phyloP scores from a whole-genome alignment of 2,888 invertebrate genomes.

The Heliconius ethilla region DNA sequence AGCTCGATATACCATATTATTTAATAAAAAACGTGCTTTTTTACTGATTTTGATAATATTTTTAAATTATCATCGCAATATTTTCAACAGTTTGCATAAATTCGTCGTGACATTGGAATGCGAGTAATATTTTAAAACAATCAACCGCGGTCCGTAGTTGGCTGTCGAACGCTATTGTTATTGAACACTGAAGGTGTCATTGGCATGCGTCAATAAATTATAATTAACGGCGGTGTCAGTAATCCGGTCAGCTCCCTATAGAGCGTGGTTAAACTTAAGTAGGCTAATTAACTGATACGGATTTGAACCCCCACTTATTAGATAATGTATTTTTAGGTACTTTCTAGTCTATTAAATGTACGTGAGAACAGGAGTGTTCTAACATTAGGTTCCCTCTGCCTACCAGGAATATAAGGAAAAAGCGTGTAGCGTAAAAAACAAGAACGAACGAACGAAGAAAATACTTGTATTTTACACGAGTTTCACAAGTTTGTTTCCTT shows the following conservation, averaged over 20 bases:
- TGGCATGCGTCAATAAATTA: constrained; percentile 15
- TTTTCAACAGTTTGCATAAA: background rate
- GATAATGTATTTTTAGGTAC: too few species aligned
- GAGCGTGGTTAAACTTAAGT: background rate
- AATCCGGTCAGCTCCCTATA: constrained; percentile 9
- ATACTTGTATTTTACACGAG: background rate
- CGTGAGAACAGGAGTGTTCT: too few species aligned
- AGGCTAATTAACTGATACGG: background rate
- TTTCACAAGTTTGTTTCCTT: background rate
- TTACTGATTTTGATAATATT: background rate
- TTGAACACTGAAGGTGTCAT: constrained; percentile 1
- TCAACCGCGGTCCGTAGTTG: constrained; percentile 5
- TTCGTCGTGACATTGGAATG: background rate
- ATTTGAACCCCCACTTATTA: too few species aligned
- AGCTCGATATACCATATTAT: too few species aligned
- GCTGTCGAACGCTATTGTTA: constrained; percentile 11
- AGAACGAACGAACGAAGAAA: background rate
- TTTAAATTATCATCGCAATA: background rate
- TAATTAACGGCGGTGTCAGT: constrained; percentile 15
- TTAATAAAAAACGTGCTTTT: too few species aligned
- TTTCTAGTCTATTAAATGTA: too few species aligned
- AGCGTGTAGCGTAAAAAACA: background rate
- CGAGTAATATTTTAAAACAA: constrained; percentile 16
- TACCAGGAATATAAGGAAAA: background rate
- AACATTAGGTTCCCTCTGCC: background rate